Percentiles rank a stretch among this genome's conserved stretches.
Evolutionary conservation across 2,888 invertebrate species (phyloP).

Genomic region (Machimus atricapillus): DNA sequence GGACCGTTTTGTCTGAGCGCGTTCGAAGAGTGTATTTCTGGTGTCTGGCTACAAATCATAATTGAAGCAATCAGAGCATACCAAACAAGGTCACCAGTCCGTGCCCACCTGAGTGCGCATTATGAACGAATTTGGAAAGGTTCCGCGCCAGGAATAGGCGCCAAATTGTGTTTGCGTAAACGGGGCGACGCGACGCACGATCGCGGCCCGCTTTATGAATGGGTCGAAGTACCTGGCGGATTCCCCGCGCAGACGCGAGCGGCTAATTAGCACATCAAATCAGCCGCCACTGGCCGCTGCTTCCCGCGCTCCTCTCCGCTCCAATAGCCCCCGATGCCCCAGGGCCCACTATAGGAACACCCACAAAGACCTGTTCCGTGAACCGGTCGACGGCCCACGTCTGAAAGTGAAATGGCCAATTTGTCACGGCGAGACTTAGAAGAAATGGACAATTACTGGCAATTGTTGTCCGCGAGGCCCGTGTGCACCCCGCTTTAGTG

Average conservation of each 20-base stretch:
- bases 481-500: not conserved
- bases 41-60: slow-evolving; percentile 17
- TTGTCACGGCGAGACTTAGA: not conserved
- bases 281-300: not conserved
- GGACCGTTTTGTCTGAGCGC: not conserved
- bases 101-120: not conserved
- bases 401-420: not conserved
- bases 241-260: not conserved
- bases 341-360: not conserved
- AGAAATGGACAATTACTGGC: not conserved
- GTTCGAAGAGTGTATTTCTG: not conserved
- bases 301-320: not conserved
- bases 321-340: not conserved
- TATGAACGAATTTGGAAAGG: not conserved
- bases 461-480: not conserved
- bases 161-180: not conserved
- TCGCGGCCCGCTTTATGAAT: not conserved
- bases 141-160: not conserved
- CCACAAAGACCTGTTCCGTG: not conserved
- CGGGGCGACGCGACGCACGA: not conserved
- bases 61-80: slow-evolving; percentile 13
- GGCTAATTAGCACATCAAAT: not conserved
- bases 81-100: slow-evolving; percentile 15
- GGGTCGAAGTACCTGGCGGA: not conserved
- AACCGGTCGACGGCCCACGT: not conserved